Conservation (phyloP, 2,888 invertebrate genomes). For the Ichneumon xanthorius region DNA sequence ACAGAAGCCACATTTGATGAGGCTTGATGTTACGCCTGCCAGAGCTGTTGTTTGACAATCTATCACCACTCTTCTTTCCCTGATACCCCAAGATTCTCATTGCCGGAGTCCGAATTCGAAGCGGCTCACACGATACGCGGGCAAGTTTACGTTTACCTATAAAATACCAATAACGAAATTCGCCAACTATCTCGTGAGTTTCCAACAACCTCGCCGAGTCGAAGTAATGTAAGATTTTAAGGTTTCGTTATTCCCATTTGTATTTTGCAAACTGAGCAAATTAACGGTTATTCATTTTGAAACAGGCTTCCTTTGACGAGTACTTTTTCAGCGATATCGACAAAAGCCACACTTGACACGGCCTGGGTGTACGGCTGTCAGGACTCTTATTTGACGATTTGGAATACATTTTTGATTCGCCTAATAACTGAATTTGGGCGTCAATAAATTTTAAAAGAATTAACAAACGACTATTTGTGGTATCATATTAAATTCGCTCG, state of each 20-base stretch:
- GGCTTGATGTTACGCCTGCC: too few relatives aligned
- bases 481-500: too few relatives aligned
- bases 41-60: too few relatives aligned
- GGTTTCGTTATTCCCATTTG: background rate
- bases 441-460: too few relatives aligned
- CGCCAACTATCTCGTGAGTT: background rate
- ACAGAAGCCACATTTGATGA: too few relatives aligned
- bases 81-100: background rate
- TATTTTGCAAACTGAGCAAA: background rate
- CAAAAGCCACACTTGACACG: background rate
- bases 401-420: too few relatives aligned
- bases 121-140: background rate
- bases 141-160: background rate
- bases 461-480: too few relatives aligned
- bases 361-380: too few relatives aligned
- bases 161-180: background rate
- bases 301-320: too few relatives aligned
- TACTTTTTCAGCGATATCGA: background rate
- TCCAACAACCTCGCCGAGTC: background rate
- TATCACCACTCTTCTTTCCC: background rate
- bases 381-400: too few relatives aligned
- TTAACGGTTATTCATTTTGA: background rate
- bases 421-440: too few relatives aligned
- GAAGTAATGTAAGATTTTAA: background rate
- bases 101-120: background rate